Base-by-base conservation (phyloP, 2,113 vertebrate species). In the Thinocorus orbignyianus region DNA sequence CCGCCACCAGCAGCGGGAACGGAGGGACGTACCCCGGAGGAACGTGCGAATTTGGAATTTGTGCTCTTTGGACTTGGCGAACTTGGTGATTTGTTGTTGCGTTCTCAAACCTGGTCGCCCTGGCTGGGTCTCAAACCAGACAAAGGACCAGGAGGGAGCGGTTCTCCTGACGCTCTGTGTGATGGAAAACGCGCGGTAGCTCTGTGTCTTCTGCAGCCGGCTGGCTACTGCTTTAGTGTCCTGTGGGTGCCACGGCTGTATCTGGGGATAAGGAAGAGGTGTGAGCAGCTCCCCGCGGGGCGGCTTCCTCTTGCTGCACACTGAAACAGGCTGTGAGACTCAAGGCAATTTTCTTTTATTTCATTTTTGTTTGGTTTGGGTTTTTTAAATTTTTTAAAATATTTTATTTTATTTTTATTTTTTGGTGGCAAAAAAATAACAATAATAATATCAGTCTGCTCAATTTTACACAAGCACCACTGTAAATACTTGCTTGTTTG, bases 401-500 rank as follows among this genome's bases (percentile, higher is more conserved):
- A 54, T 26, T 48, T 14, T 51, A 17, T 20, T 33, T 11, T 16
- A 15, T 41, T 17, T 46, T 46, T 17, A 24, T 57, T 68, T 58
- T 61, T 31, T 51, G 1, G 52, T 89, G 72, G 76, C 76, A 71
- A 96, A 71, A 44, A 58, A 57, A 86, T 65, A 68, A 88, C 62
- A 84, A 17, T 7, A 52, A 49, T 24, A 49, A 17, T 41, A 41
- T 90, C 91, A 72, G 90, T 97, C 93, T 92, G 62, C 57, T 95
- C 91, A 58, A 61, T 88, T 92, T 90, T 90, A 95, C 88, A 64
- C 90, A 95, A 93, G 81, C 95, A 94, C 87, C 96, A 57, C n/a
- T 98, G 98, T 98, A 98, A 97, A 98, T 98, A 97, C 93, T 93
- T 93, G 94, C 97, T 98, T 97, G 79, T 95, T 95, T 88, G 89